A percentile compares a stretch with the other conserved stretches of the same genome.
Conservation (phyloP, 2,797 vertebrate species). For the Crocodylus rhombifer region DNA sequence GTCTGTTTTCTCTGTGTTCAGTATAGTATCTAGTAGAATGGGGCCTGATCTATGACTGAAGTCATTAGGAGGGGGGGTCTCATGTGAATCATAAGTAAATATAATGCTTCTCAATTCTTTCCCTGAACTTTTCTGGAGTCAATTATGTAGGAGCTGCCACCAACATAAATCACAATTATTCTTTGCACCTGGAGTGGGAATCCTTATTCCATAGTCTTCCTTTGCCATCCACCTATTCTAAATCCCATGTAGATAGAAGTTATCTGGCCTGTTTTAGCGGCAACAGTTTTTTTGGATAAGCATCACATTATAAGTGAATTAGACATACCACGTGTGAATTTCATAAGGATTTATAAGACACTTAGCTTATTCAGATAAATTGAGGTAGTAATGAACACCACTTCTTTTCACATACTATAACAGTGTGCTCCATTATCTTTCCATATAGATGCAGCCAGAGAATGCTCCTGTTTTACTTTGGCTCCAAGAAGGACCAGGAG, state of each 20-base stretch:
- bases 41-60: background rate
- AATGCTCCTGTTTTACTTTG: slow-evolving; percentile 88
- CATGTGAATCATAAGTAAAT: background rate
- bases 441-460: slow-evolving; percentile 71
- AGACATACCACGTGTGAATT: background rate
- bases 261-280: background rate
- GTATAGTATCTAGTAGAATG: background rate
- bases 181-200: background rate
- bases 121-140: background rate
- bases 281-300: background rate
- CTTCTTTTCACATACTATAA: background rate
- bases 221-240: background rate
- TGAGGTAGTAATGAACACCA: background rate
- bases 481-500: slow-evolving; percentile 91
- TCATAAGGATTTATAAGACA: background rate
- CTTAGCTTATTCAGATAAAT: background rate
- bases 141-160: fast-evolving
- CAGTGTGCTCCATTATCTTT: background rate
- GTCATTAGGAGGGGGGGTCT: background rate
- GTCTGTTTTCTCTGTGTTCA: background rate
- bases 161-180: background rate
- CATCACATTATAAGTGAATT: background rate
- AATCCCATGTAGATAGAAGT: background rate
- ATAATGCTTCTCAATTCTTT: background rate
- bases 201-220: background rate